Evolutionary conservation across 2,113 vertebrate species (phyloP).

Genomic region (Neolamprologus fasciatus): DNA sequence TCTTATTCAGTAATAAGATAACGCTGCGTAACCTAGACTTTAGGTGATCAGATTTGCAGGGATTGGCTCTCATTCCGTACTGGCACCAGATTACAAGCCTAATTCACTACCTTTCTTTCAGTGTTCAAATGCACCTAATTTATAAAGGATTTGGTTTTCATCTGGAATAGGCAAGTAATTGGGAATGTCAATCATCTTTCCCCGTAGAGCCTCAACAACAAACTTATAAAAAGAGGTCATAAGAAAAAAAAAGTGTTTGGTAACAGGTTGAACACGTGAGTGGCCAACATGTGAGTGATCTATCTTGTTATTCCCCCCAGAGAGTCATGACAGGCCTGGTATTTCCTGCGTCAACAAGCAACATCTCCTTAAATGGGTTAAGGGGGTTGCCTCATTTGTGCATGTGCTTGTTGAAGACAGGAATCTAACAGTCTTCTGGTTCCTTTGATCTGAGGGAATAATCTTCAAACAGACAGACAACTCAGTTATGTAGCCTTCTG

Average conservation of each 20-base stretch:
- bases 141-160: neutral
- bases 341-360: slow-evolving; percentile 54
- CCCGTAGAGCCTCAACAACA: neutral
- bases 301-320: slow-evolving; percentile 37
- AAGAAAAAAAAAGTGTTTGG: neutral
- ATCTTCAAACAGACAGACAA: slow-evolving; percentile 58
- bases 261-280: slow-evolving; percentile 28
- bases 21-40: neutral
- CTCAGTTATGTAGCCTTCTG: slow-evolving; percentile 47
- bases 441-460: slow-evolving; percentile 63
- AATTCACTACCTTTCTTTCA: neutral
- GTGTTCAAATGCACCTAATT: neutral
- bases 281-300: slow-evolving; percentile 12
- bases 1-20: neutral
- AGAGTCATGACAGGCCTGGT: slow-evolving; percentile 42
- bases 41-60: slow-evolving; percentile 16
- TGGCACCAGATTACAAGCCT: slow-evolving; percentile 19
- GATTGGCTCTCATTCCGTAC: slow-evolving; percentile 13
- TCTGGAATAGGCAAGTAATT: neutral
- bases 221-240: neutral
- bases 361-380: slow-evolving; percentile 49
- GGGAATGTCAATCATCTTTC: neutral
- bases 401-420: slow-evolving; percentile 42
- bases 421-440: slow-evolving; percentile 40
- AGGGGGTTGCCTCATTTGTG: slow-evolving; percentile 41